These are phyloP conservation scores for Leptodactylus fuscus DNA, from an alignment of 2,113 vertebrate genomes.

Conservation along the genomic window DNA sequence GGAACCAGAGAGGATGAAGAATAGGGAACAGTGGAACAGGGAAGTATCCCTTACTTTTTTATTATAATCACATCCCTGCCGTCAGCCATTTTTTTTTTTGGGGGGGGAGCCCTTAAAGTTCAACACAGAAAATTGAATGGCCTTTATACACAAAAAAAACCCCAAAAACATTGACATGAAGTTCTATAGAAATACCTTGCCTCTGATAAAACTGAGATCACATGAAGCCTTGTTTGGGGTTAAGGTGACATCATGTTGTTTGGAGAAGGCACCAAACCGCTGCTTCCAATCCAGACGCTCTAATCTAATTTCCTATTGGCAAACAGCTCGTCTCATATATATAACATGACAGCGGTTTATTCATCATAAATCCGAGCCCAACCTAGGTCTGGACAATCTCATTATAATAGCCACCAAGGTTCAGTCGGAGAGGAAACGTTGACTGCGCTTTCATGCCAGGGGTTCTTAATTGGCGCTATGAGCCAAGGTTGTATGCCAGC, in stretches of 20 bases:
- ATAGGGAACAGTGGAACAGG: no score
- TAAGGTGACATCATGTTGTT: conserved; percentile 2
- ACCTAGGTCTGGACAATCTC: neutral
- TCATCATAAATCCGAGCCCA: conserved; percentile 1
- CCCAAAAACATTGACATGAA: no score
- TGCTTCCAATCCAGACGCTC: neutral
- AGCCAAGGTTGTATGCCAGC: neutral
- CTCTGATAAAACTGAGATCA: neutral
- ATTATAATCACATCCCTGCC: no score
- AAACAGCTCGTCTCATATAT: neutral
- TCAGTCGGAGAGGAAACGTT: neutral
- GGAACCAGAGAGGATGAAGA: no score
- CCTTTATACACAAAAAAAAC: no score
- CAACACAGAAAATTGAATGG: no score
- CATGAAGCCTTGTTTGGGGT: no score
- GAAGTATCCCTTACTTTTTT: no score
- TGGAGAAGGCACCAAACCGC: neutral
- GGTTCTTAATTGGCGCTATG: neutral
- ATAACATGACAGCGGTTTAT: neutral
- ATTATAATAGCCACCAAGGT: conserved; percentile 12
- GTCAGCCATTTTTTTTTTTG: no score
- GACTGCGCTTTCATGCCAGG: neutral
- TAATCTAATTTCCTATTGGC: neutral
- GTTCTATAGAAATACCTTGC: no score
- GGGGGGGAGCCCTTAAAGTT: no score